A percentile compares a stretch with the other conserved stretches of the same genome.
These are phyloP conservation scores for Meda fulgida DNA, from an alignment of 2,797 vertebrate genomes.

Conservation along the genomic window DNA sequence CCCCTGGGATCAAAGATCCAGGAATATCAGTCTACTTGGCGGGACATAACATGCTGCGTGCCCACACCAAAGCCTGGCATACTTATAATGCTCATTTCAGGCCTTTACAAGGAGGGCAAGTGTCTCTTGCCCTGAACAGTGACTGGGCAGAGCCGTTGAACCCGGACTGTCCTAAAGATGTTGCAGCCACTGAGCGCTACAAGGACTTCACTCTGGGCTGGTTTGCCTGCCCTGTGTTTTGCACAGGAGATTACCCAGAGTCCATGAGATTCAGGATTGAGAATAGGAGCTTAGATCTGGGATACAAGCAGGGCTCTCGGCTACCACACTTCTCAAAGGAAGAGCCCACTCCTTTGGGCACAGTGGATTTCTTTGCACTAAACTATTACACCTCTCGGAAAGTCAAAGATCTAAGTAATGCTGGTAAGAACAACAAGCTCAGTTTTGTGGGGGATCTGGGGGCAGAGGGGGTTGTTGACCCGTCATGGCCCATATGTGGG, in stretches of 20 bases:
- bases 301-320: slow-evolving; percentile 63
- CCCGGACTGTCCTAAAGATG: slow-evolving; percentile 67
- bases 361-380: slow-evolving; percentile 85
- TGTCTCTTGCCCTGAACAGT: slow-evolving; percentile 79
- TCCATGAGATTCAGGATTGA: slow-evolving; percentile 77
- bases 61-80: slow-evolving; percentile 81
- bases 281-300: slow-evolving; percentile 71
- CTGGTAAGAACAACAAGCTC: slow-evolving; percentile 36
- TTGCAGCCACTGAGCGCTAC: slow-evolving; percentile 72
- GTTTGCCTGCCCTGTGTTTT: slow-evolving; percentile 85
- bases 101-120: slow-evolving; percentile 71
- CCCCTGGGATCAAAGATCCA: slow-evolving; percentile 74
- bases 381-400: slow-evolving; percentile 85
- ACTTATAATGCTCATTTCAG: slow-evolving; percentile 77
- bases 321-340: slow-evolving; percentile 79
- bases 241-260: slow-evolving; percentile 82
- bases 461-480: slow-evolving; percentile 72
- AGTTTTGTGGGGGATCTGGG: slow-evolving; percentile 70
- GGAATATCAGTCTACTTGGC: slow-evolving; percentile 76
- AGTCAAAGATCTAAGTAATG: slow-evolving; percentile 67
- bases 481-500: slow-evolving; percentile 78
- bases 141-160: slow-evolving; percentile 79
- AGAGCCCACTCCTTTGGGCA: slow-evolving; percentile 75
- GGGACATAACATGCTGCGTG: slow-evolving; percentile 81
- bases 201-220: slow-evolving; percentile 78